Conservation (phyloP, 2,888 invertebrate genomes). For the Pterostichus madidus region DNA sequence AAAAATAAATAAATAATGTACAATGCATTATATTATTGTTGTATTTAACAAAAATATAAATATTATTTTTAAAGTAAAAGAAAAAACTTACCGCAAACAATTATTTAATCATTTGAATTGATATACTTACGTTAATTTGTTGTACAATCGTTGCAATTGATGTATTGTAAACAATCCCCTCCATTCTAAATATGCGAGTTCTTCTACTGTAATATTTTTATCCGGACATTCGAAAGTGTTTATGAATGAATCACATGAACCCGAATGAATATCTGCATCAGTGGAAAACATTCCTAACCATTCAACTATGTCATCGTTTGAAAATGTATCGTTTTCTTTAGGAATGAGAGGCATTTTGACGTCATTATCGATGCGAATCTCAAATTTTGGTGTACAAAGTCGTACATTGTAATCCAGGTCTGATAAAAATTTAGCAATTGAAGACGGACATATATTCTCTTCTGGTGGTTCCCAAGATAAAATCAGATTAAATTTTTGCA, state of each 20-base stretch:
- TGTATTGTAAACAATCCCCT: constrained; percentile 78
- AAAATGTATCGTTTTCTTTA: constrained; percentile 71
- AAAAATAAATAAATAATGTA: not conserved
- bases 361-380: constrained; percentile 73
- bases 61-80: too few relatives aligned
- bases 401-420: constrained; percentile 76
- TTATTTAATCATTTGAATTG: too few relatives aligned
- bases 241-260: constrained; percentile 73
- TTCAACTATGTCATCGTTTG: constrained; percentile 77
- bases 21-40: not conserved
- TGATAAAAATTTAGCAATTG: constrained; percentile 80
- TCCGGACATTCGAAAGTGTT: constrained; percentile 76
- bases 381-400: constrained; percentile 76
- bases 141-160: constrained; percentile 75
- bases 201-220: constrained; percentile 73
- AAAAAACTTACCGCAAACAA: too few relatives aligned
- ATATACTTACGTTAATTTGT: constrained; percentile 73
- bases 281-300: constrained; percentile 80
- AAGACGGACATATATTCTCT: constrained; percentile 80
- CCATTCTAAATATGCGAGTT: constrained; percentile 76
- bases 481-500: constrained; percentile 77
- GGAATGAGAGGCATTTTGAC: constrained; percentile 75
- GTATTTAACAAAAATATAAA: too few relatives aligned
- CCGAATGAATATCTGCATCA: constrained; percentile 75
- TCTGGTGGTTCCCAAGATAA: constrained; percentile 79